phyloP scores from a whole-genome alignment of 2,113 vertebrate species.

The Eurystomus gularis region DNA sequence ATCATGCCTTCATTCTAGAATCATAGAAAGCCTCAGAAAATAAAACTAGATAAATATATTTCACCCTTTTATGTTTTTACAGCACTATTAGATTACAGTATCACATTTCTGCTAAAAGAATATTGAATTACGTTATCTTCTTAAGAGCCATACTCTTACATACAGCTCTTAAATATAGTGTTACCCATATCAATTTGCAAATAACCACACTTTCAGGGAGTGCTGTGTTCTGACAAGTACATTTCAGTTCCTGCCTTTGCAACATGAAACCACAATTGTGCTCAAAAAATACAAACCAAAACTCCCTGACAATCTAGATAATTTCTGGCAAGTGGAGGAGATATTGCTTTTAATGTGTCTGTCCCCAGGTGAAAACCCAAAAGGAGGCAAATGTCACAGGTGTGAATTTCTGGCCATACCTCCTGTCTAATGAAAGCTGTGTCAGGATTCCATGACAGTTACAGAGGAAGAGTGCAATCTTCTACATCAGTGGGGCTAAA shows the following conservation, averaged over 20 bases:
- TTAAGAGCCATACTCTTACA: background rate
- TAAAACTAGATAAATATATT: background rate
- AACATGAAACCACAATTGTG: conserved; percentile 11
- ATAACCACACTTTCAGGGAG: background rate
- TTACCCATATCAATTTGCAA: background rate
- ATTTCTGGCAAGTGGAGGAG: background rate
- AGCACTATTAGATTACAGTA: background rate
- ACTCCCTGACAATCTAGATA: background rate
- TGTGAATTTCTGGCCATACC: background rate
- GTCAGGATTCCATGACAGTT: background rate
- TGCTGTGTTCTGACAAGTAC: background rate
- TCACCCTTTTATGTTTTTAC: background rate
- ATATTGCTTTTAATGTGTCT: background rate
- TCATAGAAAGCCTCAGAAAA: background rate
- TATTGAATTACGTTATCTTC: background rate
- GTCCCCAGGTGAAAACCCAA: background rate
- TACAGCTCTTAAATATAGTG: background rate
- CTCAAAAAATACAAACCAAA: background rate
- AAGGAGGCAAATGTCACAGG: background rate
- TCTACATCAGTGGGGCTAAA: background rate
- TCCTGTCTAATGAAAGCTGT: background rate
- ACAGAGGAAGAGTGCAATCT: background rate
- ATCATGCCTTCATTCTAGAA: background rate
- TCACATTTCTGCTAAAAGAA: background rate
- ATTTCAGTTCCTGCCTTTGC: conserved; percentile 21